These are phyloP conservation scores for Platypus cylindrus DNA, from an alignment of 2,888 invertebrate genomes.

Conservation along the genomic window DNA sequence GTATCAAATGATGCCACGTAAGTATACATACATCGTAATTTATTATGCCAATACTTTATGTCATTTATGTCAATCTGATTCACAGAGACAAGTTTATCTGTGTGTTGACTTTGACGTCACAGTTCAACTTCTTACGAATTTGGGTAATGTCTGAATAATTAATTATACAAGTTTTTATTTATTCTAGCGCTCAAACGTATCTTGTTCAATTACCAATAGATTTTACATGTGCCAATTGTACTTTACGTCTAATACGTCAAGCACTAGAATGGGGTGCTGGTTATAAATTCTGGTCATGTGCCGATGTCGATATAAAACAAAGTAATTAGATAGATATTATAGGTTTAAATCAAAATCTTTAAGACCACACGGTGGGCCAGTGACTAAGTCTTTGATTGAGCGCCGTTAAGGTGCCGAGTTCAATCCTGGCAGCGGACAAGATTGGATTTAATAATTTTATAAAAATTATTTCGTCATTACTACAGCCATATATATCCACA, in stretches of 20 bases:
- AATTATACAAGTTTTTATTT: neutral
- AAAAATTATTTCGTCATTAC: too few species aligned
- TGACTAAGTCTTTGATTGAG: too few species aligned
- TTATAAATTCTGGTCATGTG: slow-evolving; percentile 91
- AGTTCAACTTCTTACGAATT: neutral
- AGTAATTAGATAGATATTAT: too few species aligned
- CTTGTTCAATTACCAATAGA: slow-evolving; percentile 67
- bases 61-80: neutral
- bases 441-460: too few species aligned
- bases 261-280: slow-evolving; percentile 77
- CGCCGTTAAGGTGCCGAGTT: too few species aligned
- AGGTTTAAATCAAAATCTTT: too few species aligned
- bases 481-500: too few species aligned
- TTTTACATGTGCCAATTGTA: slow-evolving; percentile 80
- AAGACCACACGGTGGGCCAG: too few species aligned
- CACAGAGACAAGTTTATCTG: neutral
- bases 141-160: neutral
- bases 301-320: slow-evolving; percentile 77
- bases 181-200: slow-evolving; percentile 65
- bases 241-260: slow-evolving; percentile 76
- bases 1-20: slow-evolving; percentile 78
- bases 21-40: slow-evolving; percentile 33
- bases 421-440: too few species aligned
- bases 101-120: neutral
- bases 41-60: slow-evolving; percentile 1